Conservation (phyloP, 53 echinoderm and acorn worm genomes). For the Astropecten irregularis region DNA sequence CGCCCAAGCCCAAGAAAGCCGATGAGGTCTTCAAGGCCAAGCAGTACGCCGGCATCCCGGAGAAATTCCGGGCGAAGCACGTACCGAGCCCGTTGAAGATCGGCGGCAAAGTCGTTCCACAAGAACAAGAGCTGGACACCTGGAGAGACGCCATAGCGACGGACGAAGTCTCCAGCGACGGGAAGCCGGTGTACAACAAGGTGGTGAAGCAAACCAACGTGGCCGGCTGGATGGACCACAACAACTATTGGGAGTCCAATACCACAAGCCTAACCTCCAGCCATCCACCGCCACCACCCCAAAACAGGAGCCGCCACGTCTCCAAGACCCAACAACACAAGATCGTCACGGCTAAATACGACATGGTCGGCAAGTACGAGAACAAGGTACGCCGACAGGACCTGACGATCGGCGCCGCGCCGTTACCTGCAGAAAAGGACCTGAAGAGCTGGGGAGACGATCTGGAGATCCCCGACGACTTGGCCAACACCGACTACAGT, state of each 20-base stretch:
- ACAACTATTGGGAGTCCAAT: constrained; percentile 77
- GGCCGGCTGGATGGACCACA: constrained; percentile 84
- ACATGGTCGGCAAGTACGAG: constrained; percentile 87
- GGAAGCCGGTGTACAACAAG: constrained; percentile 81
- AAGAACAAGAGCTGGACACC: constrained; percentile 74
- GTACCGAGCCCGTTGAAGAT: constrained; percentile 70
- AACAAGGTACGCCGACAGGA: constrained; percentile 70
- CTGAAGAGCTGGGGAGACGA: constrained; percentile 87
- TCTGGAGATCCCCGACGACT: constrained; percentile 75
- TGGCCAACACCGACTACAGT: constrained; percentile 65
- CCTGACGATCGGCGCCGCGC: constrained; percentile 70
- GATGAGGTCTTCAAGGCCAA: constrained; percentile 43
- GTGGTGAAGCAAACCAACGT: constrained; percentile 89
- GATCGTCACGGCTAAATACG: constrained; percentile 81
- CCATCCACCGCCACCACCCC: background rate
- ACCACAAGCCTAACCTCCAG: constrained; percentile 4
- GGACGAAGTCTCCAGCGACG: constrained; percentile 63
- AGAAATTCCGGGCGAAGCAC: constrained; percentile 69
- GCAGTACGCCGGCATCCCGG: constrained; percentile 74
- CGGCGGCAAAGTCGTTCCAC: constrained; percentile 83
- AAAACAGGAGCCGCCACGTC: constrained; percentile 27
- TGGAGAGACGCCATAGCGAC: constrained; percentile 84
- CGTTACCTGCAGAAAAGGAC: constrained; percentile 73
- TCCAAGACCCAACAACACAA: constrained; percentile 35
- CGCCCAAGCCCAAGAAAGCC: constrained; percentile 21